Evolutionary conservation across 2,113 vertebrate genomes (phyloP), one percentile per base, ranked within the genome.

Genomic region (Tonatia bakeri): DNA sequence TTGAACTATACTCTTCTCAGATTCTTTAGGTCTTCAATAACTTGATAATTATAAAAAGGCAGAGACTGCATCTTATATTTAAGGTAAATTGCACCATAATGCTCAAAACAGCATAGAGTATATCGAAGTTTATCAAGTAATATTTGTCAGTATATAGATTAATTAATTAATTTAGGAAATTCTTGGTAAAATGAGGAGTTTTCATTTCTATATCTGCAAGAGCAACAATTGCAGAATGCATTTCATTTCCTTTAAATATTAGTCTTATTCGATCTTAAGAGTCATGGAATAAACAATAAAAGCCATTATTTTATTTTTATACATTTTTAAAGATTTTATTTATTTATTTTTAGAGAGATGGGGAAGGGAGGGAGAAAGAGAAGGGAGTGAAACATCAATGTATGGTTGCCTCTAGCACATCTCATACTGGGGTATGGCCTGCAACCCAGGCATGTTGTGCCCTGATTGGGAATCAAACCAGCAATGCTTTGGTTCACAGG

Each of bases 201-300:
- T 69, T 31, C 2, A 80, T 77, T 95, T 96, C 15, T 88, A 17
- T 65, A 76, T 81, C 14, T 79, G 1, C 0, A 97, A 72, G 28
- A 94, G 73, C 4, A 65, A 26, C 45, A 43, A 76, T 80, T 79
- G 19, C 11, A 54, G 19, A 31, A 85, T 94, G 43, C 1, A 67
- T 54, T 73, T 96, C 5, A 84, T 84, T 92, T 92, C 20, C 43
- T 90, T 64, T 16, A 83, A 92, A 69, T 65, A 80, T 87, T 70
- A 54, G 65, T 90, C n/a, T 73, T 52, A 61, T 76, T 81, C 81
- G 22, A 43, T 52, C 67, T 95, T 86, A 86, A 72, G 40, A 61
- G 17, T 77, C 43, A 70, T 28, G 64, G 64, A 33, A 65, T 61
- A 61, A 61, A 64, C 76, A 90, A 50, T 6, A 10, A 83, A 94